Conservation (phyloP, 2,797 vertebrate genomes). For the Sciurus vulgaris region DNA sequence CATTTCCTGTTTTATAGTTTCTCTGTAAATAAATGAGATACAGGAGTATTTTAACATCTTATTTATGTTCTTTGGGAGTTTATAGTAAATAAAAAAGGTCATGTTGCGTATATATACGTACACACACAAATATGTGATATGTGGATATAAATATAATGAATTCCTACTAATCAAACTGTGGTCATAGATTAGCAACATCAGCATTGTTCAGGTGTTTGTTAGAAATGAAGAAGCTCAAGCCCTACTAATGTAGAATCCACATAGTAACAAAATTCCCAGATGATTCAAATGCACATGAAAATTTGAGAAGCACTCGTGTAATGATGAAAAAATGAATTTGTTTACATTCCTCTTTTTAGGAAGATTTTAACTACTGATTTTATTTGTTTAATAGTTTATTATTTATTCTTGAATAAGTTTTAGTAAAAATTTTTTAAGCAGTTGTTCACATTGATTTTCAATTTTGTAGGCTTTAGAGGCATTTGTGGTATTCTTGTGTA, state of each 20-base stretch:
- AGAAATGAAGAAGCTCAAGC: neutral
- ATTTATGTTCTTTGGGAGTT: neutral
- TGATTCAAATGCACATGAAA: neutral
- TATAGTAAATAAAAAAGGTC: neutral
- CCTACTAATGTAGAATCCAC: neutral
- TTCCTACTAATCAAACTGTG: neutral
- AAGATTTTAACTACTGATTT: constrained; percentile 33
- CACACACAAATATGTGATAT: neutral
- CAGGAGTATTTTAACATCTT: constrained; percentile 9
- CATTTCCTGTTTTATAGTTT: neutral
- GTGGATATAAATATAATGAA: no score
- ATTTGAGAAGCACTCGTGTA: neutral
- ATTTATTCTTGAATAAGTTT: constrained; percentile 49
- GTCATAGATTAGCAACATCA: neutral
- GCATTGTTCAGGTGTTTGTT: no score
- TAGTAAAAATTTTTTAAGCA: neutral
- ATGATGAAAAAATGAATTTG: neutral
- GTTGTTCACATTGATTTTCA: constrained; percentile 23
- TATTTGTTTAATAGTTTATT: neutral
- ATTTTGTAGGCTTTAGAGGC: constrained; percentile 20
- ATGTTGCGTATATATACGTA: no score
- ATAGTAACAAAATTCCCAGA: neutral
- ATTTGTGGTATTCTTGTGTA: neutral
- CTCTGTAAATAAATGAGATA: neutral
- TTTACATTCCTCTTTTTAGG: neutral